Conservation (phyloP, 2,888 invertebrate genomes). For the Microplitis manilae region DNA sequence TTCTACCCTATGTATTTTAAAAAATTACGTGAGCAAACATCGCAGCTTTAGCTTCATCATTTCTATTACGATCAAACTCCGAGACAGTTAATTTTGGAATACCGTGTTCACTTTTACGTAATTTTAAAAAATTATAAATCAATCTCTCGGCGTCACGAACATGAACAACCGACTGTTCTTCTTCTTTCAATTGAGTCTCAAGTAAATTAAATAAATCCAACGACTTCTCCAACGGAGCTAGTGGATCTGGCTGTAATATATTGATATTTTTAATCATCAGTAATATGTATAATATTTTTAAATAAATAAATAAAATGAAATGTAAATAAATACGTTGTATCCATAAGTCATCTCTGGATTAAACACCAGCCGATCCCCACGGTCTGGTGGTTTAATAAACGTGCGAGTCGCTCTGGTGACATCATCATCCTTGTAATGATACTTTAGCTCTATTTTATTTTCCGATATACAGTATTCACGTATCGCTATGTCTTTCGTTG, state of each 20-base stretch:
- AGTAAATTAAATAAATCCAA: constrained; percentile 78
- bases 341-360: constrained; percentile 78
- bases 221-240: constrained; percentile 75
- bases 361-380: constrained; percentile 79
- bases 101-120: constrained; percentile 71
- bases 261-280: constrained; percentile 1
- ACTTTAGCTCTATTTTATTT: constrained; percentile 76
- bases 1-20: not conserved
- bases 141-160: constrained; percentile 74
- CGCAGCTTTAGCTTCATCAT: constrained; percentile 73
- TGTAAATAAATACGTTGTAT: constrained; percentile 74
- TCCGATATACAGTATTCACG: constrained; percentile 78
- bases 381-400: constrained; percentile 80
- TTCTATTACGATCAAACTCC: constrained; percentile 75
- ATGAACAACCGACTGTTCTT: constrained; percentile 75
- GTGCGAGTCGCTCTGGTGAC: constrained; percentile 78
- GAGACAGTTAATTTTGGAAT: constrained; percentile 73
- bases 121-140: constrained; percentile 72
- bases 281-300: constrained; percentile 10
- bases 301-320: constrained; percentile 10
- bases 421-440: constrained; percentile 77
- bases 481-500: constrained; percentile 78
- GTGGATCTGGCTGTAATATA: constrained; percentile 76
- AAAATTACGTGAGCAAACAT: constrained; percentile 73
- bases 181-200: constrained; percentile 77